Percentiles rank a stretch among this genome's conserved stretches.
Evolutionary conservation across 2,888 invertebrate genomes (phyloP).

Genomic region (Pecten maximus): DNA sequence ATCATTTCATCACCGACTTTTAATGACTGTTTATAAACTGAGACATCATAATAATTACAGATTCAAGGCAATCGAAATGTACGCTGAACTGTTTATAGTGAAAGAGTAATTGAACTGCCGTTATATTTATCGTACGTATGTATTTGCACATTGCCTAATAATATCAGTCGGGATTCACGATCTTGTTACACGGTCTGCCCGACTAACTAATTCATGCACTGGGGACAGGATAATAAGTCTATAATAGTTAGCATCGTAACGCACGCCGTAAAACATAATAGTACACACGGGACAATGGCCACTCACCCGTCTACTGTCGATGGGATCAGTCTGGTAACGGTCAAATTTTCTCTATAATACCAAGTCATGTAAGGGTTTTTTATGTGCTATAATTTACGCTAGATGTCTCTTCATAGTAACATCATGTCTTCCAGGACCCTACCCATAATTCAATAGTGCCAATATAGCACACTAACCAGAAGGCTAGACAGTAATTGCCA

Average conservation of each 20-base stretch:
- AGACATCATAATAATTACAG: no score
- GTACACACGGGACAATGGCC: background rate
- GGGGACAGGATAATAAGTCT: background rate
- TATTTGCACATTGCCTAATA: background rate
- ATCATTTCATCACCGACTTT: no score
- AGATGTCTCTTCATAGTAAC: background rate
- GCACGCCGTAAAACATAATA: background rate
- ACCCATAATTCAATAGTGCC: background rate
- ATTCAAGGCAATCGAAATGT: no score
- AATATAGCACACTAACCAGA: background rate
- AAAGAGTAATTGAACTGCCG: no score
- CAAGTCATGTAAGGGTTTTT: background rate
- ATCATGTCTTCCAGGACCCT: background rate
- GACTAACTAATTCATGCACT: background rate
- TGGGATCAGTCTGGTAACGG: background rate
- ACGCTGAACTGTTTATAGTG: no score
- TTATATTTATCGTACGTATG: background rate
- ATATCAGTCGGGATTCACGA: background rate
- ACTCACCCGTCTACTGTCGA: background rate
- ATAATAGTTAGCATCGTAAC: background rate
- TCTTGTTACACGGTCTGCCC: background rate
- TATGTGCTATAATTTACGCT: background rate
- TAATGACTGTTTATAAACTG: no score
- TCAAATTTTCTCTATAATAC: background rate
- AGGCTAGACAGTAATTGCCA: background rate